Base-by-base conservation (phyloP, 2,888 invertebrate species). In the Pecten maximus region DNA sequence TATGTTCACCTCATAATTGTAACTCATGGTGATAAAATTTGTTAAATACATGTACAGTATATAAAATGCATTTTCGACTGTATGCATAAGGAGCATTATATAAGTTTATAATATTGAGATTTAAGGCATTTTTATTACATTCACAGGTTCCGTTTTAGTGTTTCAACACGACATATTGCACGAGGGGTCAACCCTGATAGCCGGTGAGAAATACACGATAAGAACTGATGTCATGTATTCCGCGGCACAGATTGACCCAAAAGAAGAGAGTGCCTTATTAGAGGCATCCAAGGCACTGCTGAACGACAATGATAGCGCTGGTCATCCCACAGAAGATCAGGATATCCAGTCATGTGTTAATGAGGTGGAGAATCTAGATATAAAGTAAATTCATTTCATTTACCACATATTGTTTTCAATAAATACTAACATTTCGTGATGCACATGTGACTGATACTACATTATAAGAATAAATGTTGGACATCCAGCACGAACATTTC, bases 101-200 rank as follows among this genome's bases (percentile, higher is more conserved):
- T n/a, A n/a, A n/a, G n/a, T n/a, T n/a, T n/a, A n/a, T n/a, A n/a
- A n/a, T n/a, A n/a, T n/a, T n/a, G n/a, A n/a, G n/a, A 12, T 44
- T 8, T 12, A 44, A 44, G 44, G 44, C 4, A 12, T 44, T 44
- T 44, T 44, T 44, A 44, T 44, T 12, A 44, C 44, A 44, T 44
- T 8, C 44, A 3, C 91, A 95, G 96, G 96, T 15, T 94, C 94
- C 87, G 94, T 95, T 3, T 91, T 96, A n/a, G 92, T 96, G 8
- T 96, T 96, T 90, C 93, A 96, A 91, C 96, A 96, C 88, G 92
- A 94, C 87, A 93, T 96, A 40, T 88, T 94, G 39, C 96, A 96
- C 88, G 96, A 96, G 91, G 96, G 96, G 0, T 95, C 95, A 0
- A 35, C 88, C 86, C 91, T 96, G 86, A 90, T 92, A 23, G 91